Conservation (phyloP, 2,113 vertebrate genomes). For the Cyprinodon tularosa region DNA sequence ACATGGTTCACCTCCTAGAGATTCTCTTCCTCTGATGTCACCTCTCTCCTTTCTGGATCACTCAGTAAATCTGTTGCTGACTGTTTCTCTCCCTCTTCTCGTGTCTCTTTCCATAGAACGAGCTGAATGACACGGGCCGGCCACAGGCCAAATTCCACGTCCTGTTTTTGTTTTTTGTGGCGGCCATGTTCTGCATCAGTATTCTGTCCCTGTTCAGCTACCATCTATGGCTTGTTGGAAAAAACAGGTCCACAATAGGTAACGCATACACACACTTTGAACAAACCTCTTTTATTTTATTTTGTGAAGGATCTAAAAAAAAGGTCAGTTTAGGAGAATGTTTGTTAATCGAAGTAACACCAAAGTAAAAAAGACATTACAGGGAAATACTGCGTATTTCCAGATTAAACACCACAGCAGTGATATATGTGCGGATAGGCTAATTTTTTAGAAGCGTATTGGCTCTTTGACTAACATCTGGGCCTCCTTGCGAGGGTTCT, state of each 20-base stretch:
- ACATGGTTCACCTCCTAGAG: constrained; percentile 2
- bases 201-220: constrained; percentile 95
- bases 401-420: no score
- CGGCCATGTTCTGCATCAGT: constrained; percentile 98
- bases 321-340: no score
- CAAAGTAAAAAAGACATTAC: no score
- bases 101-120: constrained; percentile 81
- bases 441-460: no score
- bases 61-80: constrained; percentile 12
- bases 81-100: constrained; percentile 26
- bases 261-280: constrained; percentile 27
- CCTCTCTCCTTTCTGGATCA: neutral
- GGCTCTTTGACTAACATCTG: no score
- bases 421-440: no score
- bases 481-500: no score
- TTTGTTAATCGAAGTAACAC: no score
- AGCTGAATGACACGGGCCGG: constrained; percentile 78
- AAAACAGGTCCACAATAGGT: constrained; percentile 98
- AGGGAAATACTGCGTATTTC: no score
- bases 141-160: constrained; percentile 93
- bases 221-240: constrained; percentile 96
- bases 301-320: no score
- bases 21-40: neutral
- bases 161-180: constrained; percentile 97
- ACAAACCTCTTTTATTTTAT: neutral